phyloP scores from a whole-genome alignment of 2,797 vertebrate genomes.

The Eupleurogrammus muticus region DNA sequence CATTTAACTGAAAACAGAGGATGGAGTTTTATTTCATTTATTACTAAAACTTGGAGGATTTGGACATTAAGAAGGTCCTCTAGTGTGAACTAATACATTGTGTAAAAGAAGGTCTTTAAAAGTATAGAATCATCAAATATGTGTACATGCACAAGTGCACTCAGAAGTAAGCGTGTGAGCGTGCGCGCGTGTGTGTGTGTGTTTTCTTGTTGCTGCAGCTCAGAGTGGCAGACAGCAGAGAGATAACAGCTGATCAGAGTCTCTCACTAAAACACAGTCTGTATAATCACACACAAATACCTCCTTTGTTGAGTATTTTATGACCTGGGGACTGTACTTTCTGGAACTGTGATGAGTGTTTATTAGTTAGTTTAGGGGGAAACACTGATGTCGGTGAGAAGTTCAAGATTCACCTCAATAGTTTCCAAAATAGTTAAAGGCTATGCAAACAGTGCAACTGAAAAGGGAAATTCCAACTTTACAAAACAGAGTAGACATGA shows the following conservation, averaged over 20 bases:
- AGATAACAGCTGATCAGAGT: constrained; percentile 46
- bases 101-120: neutral
- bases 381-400: too few species aligned
- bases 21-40: too few species aligned
- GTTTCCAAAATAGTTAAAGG: neutral
- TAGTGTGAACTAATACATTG: too few species aligned
- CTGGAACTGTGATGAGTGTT: constrained; percentile 11
- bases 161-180: neutral
- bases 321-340: constrained; percentile 30
- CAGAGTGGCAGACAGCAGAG: constrained; percentile 35
- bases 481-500: neutral
- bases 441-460: neutral
- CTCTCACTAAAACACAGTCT: constrained; percentile 1
- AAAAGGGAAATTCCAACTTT: too few species aligned
- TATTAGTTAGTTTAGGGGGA: too few species aligned
- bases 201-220: constrained; percentile 28
- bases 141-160: constrained; percentile 1
- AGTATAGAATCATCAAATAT: neutral
- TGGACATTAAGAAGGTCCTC: too few species aligned
- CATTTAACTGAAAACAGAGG: too few species aligned
- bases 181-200: too few species aligned
- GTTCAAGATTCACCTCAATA: too few species aligned
- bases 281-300: constrained; percentile 23
- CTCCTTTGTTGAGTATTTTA: constrained; percentile 49
- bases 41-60: too few species aligned